phyloP scores from a whole-genome alignment of 1,140 invertebrate species.

The Leucophenga varia region DNA sequence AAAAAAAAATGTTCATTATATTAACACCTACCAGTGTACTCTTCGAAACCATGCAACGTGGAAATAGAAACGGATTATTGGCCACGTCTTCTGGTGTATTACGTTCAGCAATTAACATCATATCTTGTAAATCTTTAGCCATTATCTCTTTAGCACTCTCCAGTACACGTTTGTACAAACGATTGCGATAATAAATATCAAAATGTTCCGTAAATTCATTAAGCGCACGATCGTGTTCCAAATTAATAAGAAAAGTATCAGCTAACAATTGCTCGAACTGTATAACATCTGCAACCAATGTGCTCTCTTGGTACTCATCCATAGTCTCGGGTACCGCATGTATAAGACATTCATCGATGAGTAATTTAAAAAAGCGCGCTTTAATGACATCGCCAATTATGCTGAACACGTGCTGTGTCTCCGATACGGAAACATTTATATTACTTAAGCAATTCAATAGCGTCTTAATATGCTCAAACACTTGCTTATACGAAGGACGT shows the following conservation, averaged over 20 bases:
- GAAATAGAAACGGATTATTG: conserved; percentile 54
- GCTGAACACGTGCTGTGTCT: conserved; percentile 61
- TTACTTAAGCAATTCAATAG: conserved; percentile 64
- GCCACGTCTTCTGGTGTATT: conserved; percentile 44
- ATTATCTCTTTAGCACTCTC: conserved; percentile 72
- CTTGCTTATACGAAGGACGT: conserved; percentile 59
- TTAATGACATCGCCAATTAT: conserved; percentile 66
- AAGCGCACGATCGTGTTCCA: conserved; percentile 59
- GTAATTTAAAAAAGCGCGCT: conserved; percentile 64
- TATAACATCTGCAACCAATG: conserved; percentile 65
- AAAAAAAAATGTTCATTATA: background rate
- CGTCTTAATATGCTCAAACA: conserved; percentile 64
- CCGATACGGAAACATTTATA: conserved; percentile 60
- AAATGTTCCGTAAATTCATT: conserved; percentile 74
- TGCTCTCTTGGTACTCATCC: conserved; percentile 67
- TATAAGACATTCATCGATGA: conserved; percentile 75
- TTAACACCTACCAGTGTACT: conserved; percentile 38
- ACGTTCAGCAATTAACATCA: conserved; percentile 63
- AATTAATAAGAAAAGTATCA: conserved; percentile 51
- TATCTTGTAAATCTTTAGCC: conserved; percentile 78
- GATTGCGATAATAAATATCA: conserved; percentile 75
- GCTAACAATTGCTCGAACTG: conserved; percentile 69
- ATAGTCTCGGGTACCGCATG: conserved; percentile 74
- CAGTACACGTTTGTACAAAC: conserved; percentile 73
- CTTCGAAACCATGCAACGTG: conserved; percentile 66